These are phyloP conservation scores for Dreissena polymorpha DNA, from an alignment of 1,140 invertebrate species.

Conservation along the genomic window DNA sequence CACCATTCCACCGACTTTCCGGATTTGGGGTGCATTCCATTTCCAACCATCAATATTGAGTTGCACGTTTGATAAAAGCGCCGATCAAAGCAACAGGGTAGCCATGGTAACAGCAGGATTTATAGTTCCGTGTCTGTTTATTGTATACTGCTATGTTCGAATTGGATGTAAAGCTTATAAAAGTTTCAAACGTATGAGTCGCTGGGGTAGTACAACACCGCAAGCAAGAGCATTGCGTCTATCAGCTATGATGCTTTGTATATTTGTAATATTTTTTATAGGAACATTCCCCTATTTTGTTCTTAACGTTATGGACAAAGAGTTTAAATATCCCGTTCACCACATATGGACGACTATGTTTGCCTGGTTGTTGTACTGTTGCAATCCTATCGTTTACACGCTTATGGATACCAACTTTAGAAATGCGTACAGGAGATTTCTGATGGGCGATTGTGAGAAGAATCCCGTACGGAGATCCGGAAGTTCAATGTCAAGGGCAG, in stretches of 20 bases:
- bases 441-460: conserved; percentile 56
- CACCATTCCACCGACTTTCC: conserved; percentile 65
- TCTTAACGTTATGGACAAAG: conserved; percentile 61
- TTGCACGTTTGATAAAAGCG: conserved; percentile 67
- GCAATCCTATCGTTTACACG: conserved; percentile 67
- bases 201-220: conserved; percentile 60
- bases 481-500: conserved; percentile 40
- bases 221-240: conserved; percentile 60
- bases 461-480: conserved; percentile 38
- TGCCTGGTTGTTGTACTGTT: conserved; percentile 64
- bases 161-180: conserved; percentile 70
- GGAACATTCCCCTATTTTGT: conserved; percentile 69
- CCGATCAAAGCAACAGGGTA: conserved; percentile 70
- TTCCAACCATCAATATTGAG: conserved; percentile 69
- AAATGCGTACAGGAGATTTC: conserved; percentile 61
- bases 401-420: conserved; percentile 68
- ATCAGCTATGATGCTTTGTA: conserved; percentile 68
- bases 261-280: conserved; percentile 66
- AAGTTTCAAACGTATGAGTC: conserved; percentile 62
- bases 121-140: conserved; percentile 72
- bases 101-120: conserved; percentile 68
- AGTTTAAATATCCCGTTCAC: conserved; percentile 56
- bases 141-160: conserved; percentile 71
- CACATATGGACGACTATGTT: conserved; percentile 66
- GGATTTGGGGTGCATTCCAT: conserved; percentile 67